Evolutionary conservation across 1,140 invertebrate genomes (phyloP), one percentile per base, ranked within the genome.

Genomic region (Caenorhabditis briggsae): DNA sequence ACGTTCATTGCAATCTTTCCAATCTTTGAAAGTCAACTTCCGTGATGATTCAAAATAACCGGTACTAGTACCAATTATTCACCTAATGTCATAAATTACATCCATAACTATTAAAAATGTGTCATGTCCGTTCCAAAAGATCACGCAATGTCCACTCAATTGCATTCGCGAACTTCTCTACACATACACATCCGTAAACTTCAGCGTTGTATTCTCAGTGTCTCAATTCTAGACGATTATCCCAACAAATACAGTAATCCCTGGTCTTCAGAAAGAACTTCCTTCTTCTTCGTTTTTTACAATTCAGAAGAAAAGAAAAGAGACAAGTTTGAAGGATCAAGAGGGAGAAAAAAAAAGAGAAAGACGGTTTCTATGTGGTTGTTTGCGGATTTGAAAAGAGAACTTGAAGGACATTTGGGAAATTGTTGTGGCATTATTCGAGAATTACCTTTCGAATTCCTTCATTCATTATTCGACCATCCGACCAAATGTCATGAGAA

Each of bases 401-500:
- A 23, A 78, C 70, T 78, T 78, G 46, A 78, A 78, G 70, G 70
- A 78, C 70, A 50, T 18, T 18, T 9, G 14, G 9, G 33, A 46
- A 84, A 78, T 70, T 65, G 64, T 56, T 78, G 50, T 56, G 25
- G 41, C 74, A 50, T 50, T 78, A 50, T 78, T 78, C 70, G 46
- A 78, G 70, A 78, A 82, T 43, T 82, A 92, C 90, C 65, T 88
- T 86, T 82, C 89, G 78, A 25, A 91, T 78, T 16, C 85, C 87
- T 23, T 87, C 87, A 55, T 89, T 85, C 16, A 91, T 55, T 48
- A 87, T 25, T 85, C 90, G 58, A 25, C 91, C 91, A 85, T 91
- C 91, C 33, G 59, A 48, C 91, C 91, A 91, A 55, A 78, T 83
- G 78, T 90, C 90, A 70, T 86, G 87, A 23, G 91, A 88, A 84